Evolutionary conservation across 2,113 vertebrate genomes (phyloP), one percentile per base, ranked within the genome.

Genomic region (Poeciliopsis occidentalis): DNA sequence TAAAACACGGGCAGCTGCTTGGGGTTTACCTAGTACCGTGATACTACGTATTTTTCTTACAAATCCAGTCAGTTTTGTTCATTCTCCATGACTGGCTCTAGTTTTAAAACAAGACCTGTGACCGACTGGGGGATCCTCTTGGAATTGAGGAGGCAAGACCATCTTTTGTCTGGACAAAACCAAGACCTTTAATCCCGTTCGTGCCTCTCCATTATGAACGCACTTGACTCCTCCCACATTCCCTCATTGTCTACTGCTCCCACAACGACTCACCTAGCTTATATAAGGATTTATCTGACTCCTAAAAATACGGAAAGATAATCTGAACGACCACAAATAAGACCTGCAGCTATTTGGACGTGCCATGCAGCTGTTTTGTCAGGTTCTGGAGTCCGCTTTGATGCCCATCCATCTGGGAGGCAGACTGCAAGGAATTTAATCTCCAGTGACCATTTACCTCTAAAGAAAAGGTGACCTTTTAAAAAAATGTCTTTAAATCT

Each of bases 261-360:
- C 63, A 73, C 69, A 75, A 76, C 90, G 89, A 92, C 88, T 92
- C 90, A 88, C 89, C 90, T 90, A 83, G 87, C 87, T 91, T 90
- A 90, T 69, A 75, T 73, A 75, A 85, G 90, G 88, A 78, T 89
- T 90, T 90, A 88, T 92, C 78, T 64, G 78, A 83, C 73, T 65
- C 84, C 91, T 92, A 92, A 93, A 91, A 91, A 91, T 93, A 93
- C 86, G 83, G 90, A 81, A 62, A 60, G 87, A 87, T 90, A 87
- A 92, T 91, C 78, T 88, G 75, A 83, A 88, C 72, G 11, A 80
- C 68, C 78, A 26, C 80, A 84, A 91, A 90, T 88, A 87, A 87
- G 87, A 88, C 57, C 80, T 78, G 26, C 31, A 71, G 71, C 84
- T 79, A 78, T 88, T 83, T 69, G 51, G 71, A 78, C 70, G 76